Evolutionary conservation across 1,140 invertebrate genomes (phyloP).

Genomic region (Lepidurus apus): DNA sequence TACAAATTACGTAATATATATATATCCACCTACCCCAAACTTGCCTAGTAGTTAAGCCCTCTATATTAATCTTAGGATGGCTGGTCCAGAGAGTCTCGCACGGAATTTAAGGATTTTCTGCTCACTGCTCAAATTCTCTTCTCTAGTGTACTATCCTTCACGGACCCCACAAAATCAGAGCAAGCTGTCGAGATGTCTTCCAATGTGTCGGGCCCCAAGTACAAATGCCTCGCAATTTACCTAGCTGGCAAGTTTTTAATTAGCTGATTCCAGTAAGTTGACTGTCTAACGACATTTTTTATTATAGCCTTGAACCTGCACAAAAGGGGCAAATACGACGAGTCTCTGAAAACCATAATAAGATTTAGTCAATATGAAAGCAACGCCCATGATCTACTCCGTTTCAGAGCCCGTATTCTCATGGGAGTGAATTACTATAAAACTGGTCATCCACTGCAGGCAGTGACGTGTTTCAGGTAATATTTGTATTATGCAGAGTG

Average conservation of each 20-base stretch:
- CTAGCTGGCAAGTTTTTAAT: not conserved
- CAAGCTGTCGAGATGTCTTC: not conserved
- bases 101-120: not conserved
- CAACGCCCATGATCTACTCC: not conserved
- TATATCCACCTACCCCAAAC: not conserved
- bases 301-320: slow-evolving; percentile 4
- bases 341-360: not conserved
- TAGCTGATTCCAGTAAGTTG: not conserved
- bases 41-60: not conserved
- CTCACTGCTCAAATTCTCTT: not conserved
- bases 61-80: not conserved
- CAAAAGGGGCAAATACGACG: not conserved
- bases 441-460: not conserved
- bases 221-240: slow-evolving; percentile 2
- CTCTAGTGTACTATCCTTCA: not conserved
- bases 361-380: not conserved
- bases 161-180: not conserved
- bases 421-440: not conserved
- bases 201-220: not conserved
- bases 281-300: not conserved
- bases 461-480: not conserved
- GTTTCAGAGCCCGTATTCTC: not conserved
- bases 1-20: not conserved
- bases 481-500: not conserved
- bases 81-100: not conserved